Percentiles rank a stretch among this genome's conserved stretches.
phyloP scores from a whole-genome alignment of 2,888 invertebrate genomes.

The Lamellibrachia satsuma region DNA sequence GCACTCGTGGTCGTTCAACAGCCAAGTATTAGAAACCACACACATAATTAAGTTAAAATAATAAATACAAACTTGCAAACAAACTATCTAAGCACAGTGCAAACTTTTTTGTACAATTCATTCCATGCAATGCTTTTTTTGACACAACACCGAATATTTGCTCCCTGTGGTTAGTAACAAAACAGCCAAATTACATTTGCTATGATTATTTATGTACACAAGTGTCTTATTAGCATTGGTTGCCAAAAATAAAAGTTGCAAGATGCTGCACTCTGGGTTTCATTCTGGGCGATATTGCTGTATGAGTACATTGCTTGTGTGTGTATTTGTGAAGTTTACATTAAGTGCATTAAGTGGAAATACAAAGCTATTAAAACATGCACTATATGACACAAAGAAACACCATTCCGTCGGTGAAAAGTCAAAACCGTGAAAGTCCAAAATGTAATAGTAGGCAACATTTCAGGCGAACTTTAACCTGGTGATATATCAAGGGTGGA shows the following conservation, averaged over 20 bases:
- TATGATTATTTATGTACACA: not conserved
- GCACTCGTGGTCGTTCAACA: not conserved
- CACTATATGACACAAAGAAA: conserved; percentile 8
- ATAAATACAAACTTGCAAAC: not conserved
- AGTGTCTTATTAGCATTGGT: not conserved
- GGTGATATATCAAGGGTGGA: not conserved
- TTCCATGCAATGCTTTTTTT: too few species aligned
- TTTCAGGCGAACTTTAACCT: not conserved
- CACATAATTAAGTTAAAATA: conserved; percentile 5
- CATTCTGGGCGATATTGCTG: not conserved
- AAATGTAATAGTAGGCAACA: not conserved
- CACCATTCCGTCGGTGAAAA: not conserved
- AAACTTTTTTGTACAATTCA: not conserved
- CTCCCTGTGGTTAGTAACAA: not conserved
- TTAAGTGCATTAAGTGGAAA: not conserved
- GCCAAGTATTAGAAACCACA: not conserved
- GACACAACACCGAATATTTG: not conserved
- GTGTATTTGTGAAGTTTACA: not conserved
- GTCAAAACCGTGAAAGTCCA: not conserved
- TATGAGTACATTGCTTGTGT: not conserved
- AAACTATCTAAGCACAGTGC: conserved; percentile 4
- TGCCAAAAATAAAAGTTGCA: not conserved
- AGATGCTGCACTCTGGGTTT: not conserved
- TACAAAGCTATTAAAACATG: not conserved
- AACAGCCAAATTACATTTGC: not conserved